These are phyloP conservation scores for Ophioninae sp. DNA, from an alignment of 2,888 invertebrate species.

Conservation along the genomic window DNA sequence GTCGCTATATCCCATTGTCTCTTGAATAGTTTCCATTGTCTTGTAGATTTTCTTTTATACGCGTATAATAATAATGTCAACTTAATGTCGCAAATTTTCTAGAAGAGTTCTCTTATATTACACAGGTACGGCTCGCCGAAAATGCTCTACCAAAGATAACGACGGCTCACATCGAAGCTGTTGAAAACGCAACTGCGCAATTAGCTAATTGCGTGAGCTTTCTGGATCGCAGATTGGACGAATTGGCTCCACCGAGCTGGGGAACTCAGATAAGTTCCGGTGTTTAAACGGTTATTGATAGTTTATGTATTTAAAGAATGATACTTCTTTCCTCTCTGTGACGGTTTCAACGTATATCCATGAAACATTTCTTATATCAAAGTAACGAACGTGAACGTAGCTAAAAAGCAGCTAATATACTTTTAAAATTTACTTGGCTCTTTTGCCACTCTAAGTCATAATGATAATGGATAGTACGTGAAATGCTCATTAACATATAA, in stretches of 20 bases:
- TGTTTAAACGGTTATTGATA: constrained; percentile 39
- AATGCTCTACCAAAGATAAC: constrained; percentile 80
- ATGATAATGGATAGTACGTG: constrained; percentile 45
- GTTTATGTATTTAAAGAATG: background rate
- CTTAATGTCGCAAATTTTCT: background rate
- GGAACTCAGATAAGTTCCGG: constrained; percentile 74
- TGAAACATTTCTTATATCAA: background rate
- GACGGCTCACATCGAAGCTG: constrained; percentile 79
- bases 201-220: constrained; percentile 81
- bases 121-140: constrained; percentile 74
- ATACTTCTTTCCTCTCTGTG: background rate
- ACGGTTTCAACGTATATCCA: background rate
- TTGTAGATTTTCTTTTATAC: background rate
- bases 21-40: background rate
- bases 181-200: constrained; percentile 81
- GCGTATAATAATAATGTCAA: background rate
- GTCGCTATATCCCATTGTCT: background rate
- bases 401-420: constrained; percentile 42
- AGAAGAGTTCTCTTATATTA: background rate
- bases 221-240: constrained; percentile 81
- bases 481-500: constrained; percentile 46
- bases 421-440: constrained; percentile 4
- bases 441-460: constrained; percentile 15
- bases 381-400: constrained; percentile 13
- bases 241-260: constrained; percentile 81